These are phyloP conservation scores for Nephrotoma flavescens DNA, from an alignment of 2,888 invertebrate species.

Conservation along the genomic window DNA sequence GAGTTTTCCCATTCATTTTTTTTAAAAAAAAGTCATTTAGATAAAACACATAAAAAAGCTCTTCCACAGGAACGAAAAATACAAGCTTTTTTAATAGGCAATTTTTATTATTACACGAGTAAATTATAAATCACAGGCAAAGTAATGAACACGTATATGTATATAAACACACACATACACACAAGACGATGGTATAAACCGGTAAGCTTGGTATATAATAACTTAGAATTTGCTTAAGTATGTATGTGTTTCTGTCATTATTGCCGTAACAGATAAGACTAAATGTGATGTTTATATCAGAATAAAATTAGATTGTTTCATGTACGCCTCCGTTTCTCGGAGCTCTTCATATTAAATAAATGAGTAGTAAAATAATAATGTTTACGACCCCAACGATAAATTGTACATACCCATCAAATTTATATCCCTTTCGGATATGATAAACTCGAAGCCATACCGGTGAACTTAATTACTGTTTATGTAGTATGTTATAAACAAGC, in stretches of 20 bases:
- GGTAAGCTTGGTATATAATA: background rate
- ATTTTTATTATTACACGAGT: background rate
- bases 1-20: background rate
- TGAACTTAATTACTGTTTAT: background rate
- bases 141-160: background rate
- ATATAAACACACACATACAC: background rate
- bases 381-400: background rate
- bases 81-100: background rate
- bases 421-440: background rate
- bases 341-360: background rate
- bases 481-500: background rate
- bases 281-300: background rate
- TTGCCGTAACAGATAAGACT: background rate
- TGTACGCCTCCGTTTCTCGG: background rate
- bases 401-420: background rate
- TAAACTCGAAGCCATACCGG: background rate
- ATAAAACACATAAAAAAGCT: background rate
- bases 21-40: background rate
- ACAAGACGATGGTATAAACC: background rate
- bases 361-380: background rate
- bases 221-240: background rate
- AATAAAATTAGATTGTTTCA: background rate
- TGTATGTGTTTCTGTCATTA: background rate
- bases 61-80: background rate
- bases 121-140: background rate